Evolutionary conservation across 1,140 invertebrate genomes (phyloP).

Genomic region (Heliothis virescens): DNA sequence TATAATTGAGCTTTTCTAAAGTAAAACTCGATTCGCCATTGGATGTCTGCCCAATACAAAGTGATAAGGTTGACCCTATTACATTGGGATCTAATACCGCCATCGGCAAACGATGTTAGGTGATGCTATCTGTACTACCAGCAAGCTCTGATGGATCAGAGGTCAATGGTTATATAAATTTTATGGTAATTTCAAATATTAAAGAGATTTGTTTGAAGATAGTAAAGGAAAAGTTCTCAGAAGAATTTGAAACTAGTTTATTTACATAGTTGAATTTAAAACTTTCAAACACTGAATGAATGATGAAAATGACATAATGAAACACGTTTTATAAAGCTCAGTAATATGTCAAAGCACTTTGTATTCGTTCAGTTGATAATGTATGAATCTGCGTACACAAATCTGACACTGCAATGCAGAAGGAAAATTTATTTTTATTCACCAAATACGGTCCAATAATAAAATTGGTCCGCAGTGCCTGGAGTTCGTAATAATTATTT

Average conservation of each 20-base stretch:
- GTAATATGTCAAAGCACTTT: conserved; percentile 37
- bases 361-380: conserved; percentile 29
- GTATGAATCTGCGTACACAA: conserved; percentile 20
- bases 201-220: not conserved
- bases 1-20: conserved; percentile 11
- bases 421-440: conserved; percentile 45
- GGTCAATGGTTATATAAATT: conserved; percentile 33
- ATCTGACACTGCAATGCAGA: conserved; percentile 46
- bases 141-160: conserved; percentile 20
- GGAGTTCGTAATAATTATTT: conserved; percentile 42
- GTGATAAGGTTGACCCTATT: conserved; percentile 18
- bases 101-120: conserved; percentile 20
- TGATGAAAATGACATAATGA: conserved; percentile 10
- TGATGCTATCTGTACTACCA: conserved; percentile 17
- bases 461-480: conserved; percentile 28
- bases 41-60: not conserved
- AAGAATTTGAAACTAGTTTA: not conserved
- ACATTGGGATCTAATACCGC: conserved; percentile 29
- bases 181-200: conserved; percentile 30
- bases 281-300: not conserved
- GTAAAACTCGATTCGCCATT: conserved; percentile 3
- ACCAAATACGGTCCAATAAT: conserved; percentile 43
- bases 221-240: conserved; percentile 10
- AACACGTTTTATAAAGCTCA: conserved; percentile 3
- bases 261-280: not conserved